phyloP scores from a whole-genome alignment of 2,113 vertebrate genomes.

The Gallinago media region DNA sequence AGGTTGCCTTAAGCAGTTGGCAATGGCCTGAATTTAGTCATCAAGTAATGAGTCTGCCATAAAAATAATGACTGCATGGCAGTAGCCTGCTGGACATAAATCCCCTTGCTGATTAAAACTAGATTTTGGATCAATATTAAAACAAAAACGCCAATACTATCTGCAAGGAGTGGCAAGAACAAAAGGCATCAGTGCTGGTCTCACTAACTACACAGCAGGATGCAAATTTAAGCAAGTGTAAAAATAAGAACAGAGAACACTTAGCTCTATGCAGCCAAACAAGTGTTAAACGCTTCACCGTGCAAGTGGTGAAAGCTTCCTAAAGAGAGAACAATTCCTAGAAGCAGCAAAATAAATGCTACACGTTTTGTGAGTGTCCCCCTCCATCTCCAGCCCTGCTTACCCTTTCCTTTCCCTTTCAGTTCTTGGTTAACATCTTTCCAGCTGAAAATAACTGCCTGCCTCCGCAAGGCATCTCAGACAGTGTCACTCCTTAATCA shows the following conservation, averaged over 20 bases:
- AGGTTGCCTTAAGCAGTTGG: not conserved
- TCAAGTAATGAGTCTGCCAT: slow-evolving; percentile 17
- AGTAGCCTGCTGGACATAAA: slow-evolving; percentile 1
- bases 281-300: not conserved
- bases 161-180: not conserved
- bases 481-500: slow-evolving; percentile 29
- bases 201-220: not conserved
- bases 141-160: not conserved
- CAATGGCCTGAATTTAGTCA: slow-evolving; percentile 16
- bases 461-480: not conserved
- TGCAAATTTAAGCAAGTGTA: not conserved
- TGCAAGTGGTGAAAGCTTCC: not conserved
- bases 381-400: not conserved
- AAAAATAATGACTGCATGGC: slow-evolving; percentile 18
- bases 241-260: not conserved
- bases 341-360: not conserved
- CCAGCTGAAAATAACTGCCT: slow-evolving; percentile 41
- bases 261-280: not conserved
- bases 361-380: not conserved
- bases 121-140: slow-evolving; percentile 28
- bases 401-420: not conserved
- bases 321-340: not conserved
- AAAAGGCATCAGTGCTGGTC: not conserved
- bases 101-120: not conserved
- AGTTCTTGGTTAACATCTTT: slow-evolving; percentile 16